phyloP scores from a whole-genome alignment of 92 coral and sea anemone species.

The Diadumene lineata region DNA sequence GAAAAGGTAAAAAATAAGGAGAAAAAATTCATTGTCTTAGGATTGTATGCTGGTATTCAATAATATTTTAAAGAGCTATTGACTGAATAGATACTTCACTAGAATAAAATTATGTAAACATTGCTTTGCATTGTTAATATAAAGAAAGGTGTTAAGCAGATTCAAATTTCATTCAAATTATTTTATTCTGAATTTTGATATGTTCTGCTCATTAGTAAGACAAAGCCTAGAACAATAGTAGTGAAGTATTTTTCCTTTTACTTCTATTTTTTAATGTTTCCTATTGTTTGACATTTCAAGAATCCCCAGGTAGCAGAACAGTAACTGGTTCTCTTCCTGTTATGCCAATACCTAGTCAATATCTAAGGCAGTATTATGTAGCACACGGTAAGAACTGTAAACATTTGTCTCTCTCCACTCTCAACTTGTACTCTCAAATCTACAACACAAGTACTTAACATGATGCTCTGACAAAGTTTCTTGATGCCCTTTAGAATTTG shows the following conservation, averaged over 20 bases:
- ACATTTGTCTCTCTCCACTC: background rate
- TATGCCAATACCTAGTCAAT: slow-evolving; percentile 41
- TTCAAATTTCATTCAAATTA: background rate
- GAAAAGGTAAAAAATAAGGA: background rate
- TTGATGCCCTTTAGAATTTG: background rate
- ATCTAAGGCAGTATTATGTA: slow-evolving; percentile 32
- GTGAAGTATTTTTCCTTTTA: background rate
- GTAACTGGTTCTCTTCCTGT: slow-evolving; percentile 32
- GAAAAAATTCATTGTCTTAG: background rate
- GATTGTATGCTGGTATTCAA: background rate
- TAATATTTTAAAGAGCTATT: background rate
- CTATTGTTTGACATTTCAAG: slow-evolving; percentile 10
- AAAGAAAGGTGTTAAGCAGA: too few species aligned
- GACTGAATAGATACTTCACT: background rate
- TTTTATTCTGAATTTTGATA: background rate
- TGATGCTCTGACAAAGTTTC: background rate
- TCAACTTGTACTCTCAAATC: background rate
- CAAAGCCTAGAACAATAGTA: background rate
- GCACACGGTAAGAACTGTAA: slow-evolving; percentile 21
- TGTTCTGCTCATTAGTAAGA: too few species aligned
- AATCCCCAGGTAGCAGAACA: slow-evolving; percentile 29
- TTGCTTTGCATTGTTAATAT: background rate
- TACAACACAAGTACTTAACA: background rate
- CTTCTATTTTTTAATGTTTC: background rate
- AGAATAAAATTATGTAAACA: background rate